Evolutionary conservation across 2,888 invertebrate species (phyloP).

Genomic region (Ecdyonurus torrentis): DNA sequence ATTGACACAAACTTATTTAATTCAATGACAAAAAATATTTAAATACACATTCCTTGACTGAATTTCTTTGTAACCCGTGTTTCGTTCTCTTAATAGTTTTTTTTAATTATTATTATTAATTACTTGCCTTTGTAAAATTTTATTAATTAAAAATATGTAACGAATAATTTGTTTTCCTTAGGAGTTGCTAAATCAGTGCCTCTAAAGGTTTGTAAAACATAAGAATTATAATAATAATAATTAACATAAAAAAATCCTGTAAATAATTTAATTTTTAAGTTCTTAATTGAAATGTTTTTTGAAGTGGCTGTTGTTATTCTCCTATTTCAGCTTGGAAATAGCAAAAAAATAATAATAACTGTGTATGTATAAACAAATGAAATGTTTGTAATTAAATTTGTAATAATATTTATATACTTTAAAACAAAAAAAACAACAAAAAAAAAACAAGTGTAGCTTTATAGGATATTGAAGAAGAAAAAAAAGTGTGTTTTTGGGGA

Average conservation of each 20-base stretch:
- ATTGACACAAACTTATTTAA: neutral
- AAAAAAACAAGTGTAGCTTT: constrained; percentile 5
- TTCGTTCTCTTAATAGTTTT: no score
- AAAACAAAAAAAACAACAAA: constrained; percentile 13
- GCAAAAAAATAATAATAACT: constrained; percentile 6
- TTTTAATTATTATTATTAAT: no score
- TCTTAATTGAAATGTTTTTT: constrained; percentile 10
- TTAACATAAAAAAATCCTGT: constrained; percentile 7
- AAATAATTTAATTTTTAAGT: constrained; percentile 11
- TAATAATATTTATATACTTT: constrained; percentile 16
- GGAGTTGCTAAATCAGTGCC: constrained; percentile 10
- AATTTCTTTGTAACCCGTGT: no score
- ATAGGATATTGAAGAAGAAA: no score
- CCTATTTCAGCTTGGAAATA: constrained; percentile 11
- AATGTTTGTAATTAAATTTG: constrained; percentile 15
- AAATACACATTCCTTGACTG: constrained; percentile 3
- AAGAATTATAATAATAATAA: constrained; percentile 8
- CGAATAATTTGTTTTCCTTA: no score
- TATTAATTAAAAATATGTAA: no score
- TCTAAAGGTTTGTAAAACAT: constrained; percentile 8
- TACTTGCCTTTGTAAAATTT: no score
- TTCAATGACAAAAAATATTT: constrained; percentile 2
- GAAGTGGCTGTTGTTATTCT: constrained; percentile 9
- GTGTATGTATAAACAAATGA: constrained; percentile 14
- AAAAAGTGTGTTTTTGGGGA: constrained; percentile 7